phyloP scores from a whole-genome alignment of 2,888 invertebrate genomes.

The Nemotelus nigrinus region DNA sequence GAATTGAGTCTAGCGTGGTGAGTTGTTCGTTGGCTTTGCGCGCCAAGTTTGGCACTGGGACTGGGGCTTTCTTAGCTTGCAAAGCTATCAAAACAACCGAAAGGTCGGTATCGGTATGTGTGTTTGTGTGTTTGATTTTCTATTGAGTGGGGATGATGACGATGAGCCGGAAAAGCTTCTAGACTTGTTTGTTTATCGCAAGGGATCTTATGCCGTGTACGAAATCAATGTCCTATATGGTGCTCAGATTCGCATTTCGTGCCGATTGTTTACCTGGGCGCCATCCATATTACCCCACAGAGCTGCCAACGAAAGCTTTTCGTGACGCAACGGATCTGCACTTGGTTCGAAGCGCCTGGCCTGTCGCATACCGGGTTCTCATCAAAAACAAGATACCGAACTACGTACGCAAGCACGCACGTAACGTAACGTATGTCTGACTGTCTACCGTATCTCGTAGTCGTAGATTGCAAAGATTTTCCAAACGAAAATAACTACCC shows the following conservation, averaged over 20 bases:
- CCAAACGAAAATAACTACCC: too few relatives aligned
- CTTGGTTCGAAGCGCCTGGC: too few relatives aligned
- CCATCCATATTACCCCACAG: neutral
- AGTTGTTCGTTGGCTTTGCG: neutral
- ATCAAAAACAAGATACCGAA: too few relatives aligned
- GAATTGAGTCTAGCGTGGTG: neutral
- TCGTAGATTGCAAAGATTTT: too few relatives aligned
- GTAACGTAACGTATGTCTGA: too few relatives aligned
- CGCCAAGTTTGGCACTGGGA: neutral
- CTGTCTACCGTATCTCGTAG: too few relatives aligned
- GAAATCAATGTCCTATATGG: neutral
- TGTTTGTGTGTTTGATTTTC: neutral
- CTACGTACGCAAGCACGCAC: too few relatives aligned
- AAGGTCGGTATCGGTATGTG: neutral
- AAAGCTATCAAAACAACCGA: neutral
- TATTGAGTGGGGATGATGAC: neutral
- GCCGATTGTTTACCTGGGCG: neutral
- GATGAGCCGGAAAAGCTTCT: constrained; percentile 17
- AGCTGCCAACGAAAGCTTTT: too few relatives aligned
- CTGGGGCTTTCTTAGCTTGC: neutral
- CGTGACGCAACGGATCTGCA: too few relatives aligned
- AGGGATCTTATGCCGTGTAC: neutral
- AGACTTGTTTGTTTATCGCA: constrained; percentile 32
- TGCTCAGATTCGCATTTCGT: neutral
- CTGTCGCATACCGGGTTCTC: too few relatives aligned